These are phyloP conservation scores for Lagopus muta DNA, from an alignment of 2,113 vertebrate genomes.

Conservation along the genomic window DNA sequence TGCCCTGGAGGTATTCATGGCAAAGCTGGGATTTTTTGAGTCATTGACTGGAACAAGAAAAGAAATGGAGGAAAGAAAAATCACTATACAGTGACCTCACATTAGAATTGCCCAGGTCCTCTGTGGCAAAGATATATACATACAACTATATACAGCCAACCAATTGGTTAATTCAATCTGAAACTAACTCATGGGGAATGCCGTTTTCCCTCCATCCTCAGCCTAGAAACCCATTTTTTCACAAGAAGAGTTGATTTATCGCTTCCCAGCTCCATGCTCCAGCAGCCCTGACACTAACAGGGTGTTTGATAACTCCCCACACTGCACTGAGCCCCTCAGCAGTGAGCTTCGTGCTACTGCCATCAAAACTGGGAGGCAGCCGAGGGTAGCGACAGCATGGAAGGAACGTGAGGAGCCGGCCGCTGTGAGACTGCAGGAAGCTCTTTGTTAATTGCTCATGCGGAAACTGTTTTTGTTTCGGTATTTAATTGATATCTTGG, in stretches of 20 bases:
- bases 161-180: conserved; percentile 45
- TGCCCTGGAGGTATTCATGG: not conserved
- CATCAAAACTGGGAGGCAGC: not conserved
- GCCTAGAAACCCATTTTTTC: conserved; percentile 12
- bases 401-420: not conserved
- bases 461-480: conserved; percentile 42
- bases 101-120: not conserved
- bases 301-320: not conserved
- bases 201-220: not conserved
- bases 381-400: not conserved
- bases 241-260: conserved; percentile 20
- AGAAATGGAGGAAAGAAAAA: not conserved
- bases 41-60: not conserved
- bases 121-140: not conserved
- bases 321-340: not conserved
- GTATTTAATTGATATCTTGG: conserved; percentile 47
- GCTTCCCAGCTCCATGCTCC: conserved; percentile 15
- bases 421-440: not conserved
- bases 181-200: conserved; percentile 23
- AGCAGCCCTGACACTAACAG: not conserved
- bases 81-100: not conserved
- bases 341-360: not conserved
- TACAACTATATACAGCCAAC: not conserved
- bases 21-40: conserved; percentile 4
- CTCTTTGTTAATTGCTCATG: conserved; percentile 29